Conservation (phyloP, 2,797 vertebrate genomes). For the Hapalemur alaotrensis region DNA sequence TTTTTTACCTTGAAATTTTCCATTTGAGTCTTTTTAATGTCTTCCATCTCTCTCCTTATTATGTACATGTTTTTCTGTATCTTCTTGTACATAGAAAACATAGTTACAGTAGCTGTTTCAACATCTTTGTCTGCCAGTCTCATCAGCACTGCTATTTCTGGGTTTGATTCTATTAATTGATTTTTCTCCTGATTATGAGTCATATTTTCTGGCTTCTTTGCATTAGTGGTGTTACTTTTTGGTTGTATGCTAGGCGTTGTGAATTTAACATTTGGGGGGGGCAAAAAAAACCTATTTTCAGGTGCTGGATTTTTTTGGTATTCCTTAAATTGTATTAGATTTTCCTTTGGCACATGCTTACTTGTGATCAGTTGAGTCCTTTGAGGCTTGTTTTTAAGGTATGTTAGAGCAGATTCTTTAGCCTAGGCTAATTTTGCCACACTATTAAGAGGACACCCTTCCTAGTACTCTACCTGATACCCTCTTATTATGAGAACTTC, state of each 20-base stretch:
- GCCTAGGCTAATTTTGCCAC: neutral
- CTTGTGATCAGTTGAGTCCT: neutral
- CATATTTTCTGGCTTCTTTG: neutral
- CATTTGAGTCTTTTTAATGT: neutral
- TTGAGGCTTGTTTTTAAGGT: neutral
- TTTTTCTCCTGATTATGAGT: neutral
- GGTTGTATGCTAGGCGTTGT: neutral
- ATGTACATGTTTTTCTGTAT: neutral
- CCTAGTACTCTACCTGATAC: neutral
- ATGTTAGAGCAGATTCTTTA: neutral
- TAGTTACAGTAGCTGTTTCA: neutral
- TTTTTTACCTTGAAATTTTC: neutral
- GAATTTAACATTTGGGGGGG: neutral
- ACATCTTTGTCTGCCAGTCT: fast-evolving
- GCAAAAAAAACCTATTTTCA: neutral
- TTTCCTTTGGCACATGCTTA: neutral
- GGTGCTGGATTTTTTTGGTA: neutral
- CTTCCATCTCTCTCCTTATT: neutral
- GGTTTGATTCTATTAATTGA: neutral
- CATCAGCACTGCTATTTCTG: neutral
- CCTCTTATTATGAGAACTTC: neutral
- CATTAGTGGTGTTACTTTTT: neutral
- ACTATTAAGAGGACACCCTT: neutral
- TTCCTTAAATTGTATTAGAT: neutral
- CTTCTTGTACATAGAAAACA: neutral